These are phyloP conservation scores for Fregetta grallaria DNA, from an alignment of 2,113 vertebrate species.

Conservation along the genomic window DNA sequence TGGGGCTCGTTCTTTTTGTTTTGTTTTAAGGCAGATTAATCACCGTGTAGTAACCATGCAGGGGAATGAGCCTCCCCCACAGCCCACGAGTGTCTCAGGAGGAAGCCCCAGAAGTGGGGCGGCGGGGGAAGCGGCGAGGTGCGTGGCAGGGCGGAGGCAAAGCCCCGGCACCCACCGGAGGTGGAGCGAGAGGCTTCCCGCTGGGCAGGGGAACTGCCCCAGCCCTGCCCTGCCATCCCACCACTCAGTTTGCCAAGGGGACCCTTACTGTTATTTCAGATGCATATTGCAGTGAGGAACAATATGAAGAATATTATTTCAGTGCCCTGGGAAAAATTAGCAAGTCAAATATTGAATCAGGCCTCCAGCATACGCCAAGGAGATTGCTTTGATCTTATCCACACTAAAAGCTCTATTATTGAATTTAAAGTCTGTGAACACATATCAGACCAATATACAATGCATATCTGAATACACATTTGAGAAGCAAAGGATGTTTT, in stretches of 20 bases:
- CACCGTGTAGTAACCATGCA: fast-evolving
- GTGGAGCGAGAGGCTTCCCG: not conserved
- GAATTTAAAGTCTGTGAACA: constrained; percentile 82
- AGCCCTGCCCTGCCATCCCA: not conserved
- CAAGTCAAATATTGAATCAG: constrained; percentile 90
- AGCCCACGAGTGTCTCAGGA: not conserved
- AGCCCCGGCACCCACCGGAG: not conserved
- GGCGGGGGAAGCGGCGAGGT: not conserved
- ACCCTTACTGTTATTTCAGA: constrained; percentile 59
- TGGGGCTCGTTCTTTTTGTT: not conserved
- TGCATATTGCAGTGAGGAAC: constrained; percentile 69
- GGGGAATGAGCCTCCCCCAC: not conserved
- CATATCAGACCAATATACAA: constrained; percentile 76
- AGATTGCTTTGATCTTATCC: constrained; percentile 90
- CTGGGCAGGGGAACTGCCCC: not conserved
- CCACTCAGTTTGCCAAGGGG: not conserved
- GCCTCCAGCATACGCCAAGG: constrained; percentile 82
- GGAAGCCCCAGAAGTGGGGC: not conserved
- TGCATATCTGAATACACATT: constrained; percentile 66
- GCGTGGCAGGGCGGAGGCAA: not conserved
- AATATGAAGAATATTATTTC: constrained; percentile 81
- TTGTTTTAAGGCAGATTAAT: not conserved
- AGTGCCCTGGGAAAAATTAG: constrained; percentile 86
- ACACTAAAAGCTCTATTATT: constrained; percentile 84
- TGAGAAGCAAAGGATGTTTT: constrained; percentile 66